Evolutionary conservation across 1,140 invertebrate species (phyloP), one percentile per base, ranked within the genome.

Genomic region (Leptinotarsa defecta): DNA sequence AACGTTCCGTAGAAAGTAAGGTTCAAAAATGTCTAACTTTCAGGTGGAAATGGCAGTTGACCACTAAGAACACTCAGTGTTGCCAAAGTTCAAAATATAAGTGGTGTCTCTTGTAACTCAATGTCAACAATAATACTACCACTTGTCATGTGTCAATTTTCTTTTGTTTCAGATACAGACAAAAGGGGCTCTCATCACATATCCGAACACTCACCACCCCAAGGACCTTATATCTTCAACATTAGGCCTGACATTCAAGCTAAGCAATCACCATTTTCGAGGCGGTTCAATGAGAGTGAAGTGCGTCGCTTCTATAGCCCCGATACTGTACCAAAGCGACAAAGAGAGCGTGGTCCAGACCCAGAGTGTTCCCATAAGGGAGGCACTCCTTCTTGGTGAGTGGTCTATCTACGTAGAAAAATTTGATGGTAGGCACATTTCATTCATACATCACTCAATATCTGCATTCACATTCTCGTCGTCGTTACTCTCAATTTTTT

Each of bases 241-340:
- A 3, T 79, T 91, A 63, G 90, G 89, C 48, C 85, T 91, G 24
- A 84, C 86, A 48, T 86, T 90, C 81, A 84, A 82, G 20, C 85
- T 90, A 52, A 84, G 85, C 79, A 80, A 85, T 61, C 81, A 86
- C 3, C 88, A 90, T 81, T 88, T 90, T 80, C 81, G 85, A 48
- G 86, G 87, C 8, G 89, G 89, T 67, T 87, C 85, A 13, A 89
- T 91, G 88, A 87, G 86, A 75, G 88, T 90, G 43, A 87, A 89
- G 79, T 91, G 90, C 81, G 84, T 90, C 52, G 89, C 90, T 8
- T 88, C 87, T 71, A 84, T 91, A 77, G 89, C 89, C 4, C 89
- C 89, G 4, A 86, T 89, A 3, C 81, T 90, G 19, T 90, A 89
- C 88, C 86, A 87, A 76, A 87, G 87, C n/a, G 89, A 88, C 79